phyloP scores from a whole-genome alignment of 1,140 invertebrate species.

The Metopolophium dirhodum region DNA sequence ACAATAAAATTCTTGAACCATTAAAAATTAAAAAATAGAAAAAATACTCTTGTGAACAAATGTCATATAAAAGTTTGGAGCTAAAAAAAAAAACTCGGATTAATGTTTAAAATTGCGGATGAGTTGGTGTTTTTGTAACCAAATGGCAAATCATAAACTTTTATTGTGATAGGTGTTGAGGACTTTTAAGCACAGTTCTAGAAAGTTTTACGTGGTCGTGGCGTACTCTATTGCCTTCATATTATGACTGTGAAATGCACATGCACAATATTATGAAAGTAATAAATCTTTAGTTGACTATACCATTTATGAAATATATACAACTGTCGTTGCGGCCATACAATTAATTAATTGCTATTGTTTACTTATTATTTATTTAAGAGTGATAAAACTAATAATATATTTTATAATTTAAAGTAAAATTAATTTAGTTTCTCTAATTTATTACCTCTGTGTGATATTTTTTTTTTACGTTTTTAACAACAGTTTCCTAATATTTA shows the following conservation, averaged over 20 bases:
- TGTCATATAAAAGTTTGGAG: neutral
- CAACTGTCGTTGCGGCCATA: neutral
- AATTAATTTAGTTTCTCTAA: neutral
- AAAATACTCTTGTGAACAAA: neutral
- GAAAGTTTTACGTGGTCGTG: neutral
- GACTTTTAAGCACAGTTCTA: neutral
- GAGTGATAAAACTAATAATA: neutral
- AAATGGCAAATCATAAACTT: neutral
- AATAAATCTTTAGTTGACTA: neutral
- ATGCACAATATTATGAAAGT: neutral
- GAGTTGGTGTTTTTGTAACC: neutral
- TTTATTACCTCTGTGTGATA: neutral
- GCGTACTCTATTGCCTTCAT: neutral
- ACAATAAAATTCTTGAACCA: neutral
- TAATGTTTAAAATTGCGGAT: neutral
- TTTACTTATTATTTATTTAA: constrained; percentile 13
- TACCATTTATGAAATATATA: neutral
- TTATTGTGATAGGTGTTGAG: constrained; percentile 23
- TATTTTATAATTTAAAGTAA: neutral
- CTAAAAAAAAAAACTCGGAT: neutral
- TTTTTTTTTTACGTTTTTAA: neutral
- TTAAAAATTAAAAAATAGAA: neutral
- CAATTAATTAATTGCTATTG: neutral
- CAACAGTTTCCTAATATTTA: neutral
- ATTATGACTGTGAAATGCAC: constrained; percentile 9